Evolutionary conservation across 1,140 invertebrate species (phyloP).

Genomic region (Drosophila leontia): DNA sequence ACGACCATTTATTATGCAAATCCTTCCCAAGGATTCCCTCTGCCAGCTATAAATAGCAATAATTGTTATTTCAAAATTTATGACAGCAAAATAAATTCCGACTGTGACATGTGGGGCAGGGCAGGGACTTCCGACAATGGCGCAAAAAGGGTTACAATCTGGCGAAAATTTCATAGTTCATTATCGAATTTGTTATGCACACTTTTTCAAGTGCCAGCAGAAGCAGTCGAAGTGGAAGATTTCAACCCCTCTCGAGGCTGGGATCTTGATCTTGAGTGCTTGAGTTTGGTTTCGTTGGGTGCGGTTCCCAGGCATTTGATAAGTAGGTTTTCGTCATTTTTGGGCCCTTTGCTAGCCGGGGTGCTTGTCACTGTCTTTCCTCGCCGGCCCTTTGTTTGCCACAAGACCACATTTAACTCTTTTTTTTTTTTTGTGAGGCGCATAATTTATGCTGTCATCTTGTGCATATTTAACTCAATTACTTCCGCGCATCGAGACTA

Average conservation of each 20-base stretch:
- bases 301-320: slow-evolving; percentile 64
- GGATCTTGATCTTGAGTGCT: slow-evolving; percentile 22
- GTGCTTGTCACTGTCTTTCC: slow-evolving; percentile 42
- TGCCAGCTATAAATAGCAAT: slow-evolving; percentile 62
- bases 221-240: slow-evolving; percentile 14
- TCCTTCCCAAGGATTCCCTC: slow-evolving; percentile 5
- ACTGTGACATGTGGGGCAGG: slow-evolving; percentile 46
- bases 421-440: slow-evolving; percentile 51
- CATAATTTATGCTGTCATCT: slow-evolving; percentile 84
- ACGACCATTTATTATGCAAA: slow-evolving; percentile 58
- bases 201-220: slow-evolving; percentile 56
- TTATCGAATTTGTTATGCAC: slow-evolving; percentile 81
- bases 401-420: slow-evolving; percentile 80
- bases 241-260: slow-evolving; percentile 48
- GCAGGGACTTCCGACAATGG: slow-evolving; percentile 29
- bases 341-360: slow-evolving; percentile 54
- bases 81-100: slow-evolving; percentile 76
- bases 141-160: slow-evolving; percentile 39
- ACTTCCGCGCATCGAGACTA: slow-evolving; percentile 75
- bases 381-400: slow-evolving; percentile 53
- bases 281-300: slow-evolving; percentile 5
- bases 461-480: slow-evolving; percentile 83
- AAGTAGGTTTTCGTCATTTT: slow-evolving; percentile 68
- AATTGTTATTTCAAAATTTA: slow-evolving; percentile 84
- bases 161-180: slow-evolving; percentile 77